phyloP scores from a whole-genome alignment of 2,888 invertebrate genomes.

The Agrilus cyanescens region DNA sequence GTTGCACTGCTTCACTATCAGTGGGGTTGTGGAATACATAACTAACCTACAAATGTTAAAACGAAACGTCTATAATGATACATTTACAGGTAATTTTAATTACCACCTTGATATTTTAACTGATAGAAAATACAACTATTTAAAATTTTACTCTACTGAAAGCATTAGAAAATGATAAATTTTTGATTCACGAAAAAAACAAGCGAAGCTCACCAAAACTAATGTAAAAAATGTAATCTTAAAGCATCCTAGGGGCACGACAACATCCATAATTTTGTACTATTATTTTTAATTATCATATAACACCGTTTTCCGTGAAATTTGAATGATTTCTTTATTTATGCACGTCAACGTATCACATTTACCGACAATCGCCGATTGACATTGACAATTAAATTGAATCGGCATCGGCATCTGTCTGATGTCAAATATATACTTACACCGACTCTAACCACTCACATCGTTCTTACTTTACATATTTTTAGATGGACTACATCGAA shows the following conservation, averaged over 20 bases:
- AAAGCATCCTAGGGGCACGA: slow-evolving; percentile 14
- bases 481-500: too few relatives aligned
- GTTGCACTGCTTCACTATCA: slow-evolving; percentile 70
- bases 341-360: too few relatives aligned
- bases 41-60: slow-evolving; percentile 33
- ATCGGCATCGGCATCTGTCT: too few relatives aligned
- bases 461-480: too few relatives aligned
- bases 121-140: neutral
- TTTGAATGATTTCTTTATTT: too few relatives aligned
- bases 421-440: too few relatives aligned
- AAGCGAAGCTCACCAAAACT: slow-evolving; percentile 31
- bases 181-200: slow-evolving; percentile 5
- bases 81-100: neutral
- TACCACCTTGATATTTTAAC: neutral
- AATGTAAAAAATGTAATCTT: slow-evolving; percentile 29
- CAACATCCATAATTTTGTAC: too few relatives aligned
- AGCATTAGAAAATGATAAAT: neutral
- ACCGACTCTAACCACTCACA: too few relatives aligned
- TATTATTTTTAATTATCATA: too few relatives aligned
- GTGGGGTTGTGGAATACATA: slow-evolving; percentile 59
- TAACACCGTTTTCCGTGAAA: too few relatives aligned
- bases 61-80: neutral
- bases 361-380: too few relatives aligned
- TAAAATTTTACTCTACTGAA: neutral
- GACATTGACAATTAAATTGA: too few relatives aligned